Evolutionary conservation across 2,888 invertebrate genomes (phyloP), one percentile per base, ranked within the genome.

Genomic region (Sicus ferrugineus): DNA sequence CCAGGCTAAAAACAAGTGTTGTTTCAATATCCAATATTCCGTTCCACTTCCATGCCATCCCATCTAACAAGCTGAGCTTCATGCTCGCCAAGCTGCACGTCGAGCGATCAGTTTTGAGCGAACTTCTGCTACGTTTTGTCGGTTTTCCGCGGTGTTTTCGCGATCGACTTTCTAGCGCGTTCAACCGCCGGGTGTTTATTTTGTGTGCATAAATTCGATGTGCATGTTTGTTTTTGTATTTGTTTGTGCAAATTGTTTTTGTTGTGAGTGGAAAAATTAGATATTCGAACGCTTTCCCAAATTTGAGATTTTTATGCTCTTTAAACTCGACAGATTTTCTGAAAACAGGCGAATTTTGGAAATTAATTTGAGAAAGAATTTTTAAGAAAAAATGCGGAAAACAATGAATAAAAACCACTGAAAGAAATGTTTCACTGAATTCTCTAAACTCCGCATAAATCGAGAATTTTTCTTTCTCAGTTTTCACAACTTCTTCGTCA

Each of bases 61-160:
- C 21, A 7, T n/a, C n/a, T n/a, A n/a, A n/a, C n/a, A n/a, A n/a
- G 23, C 58, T 58, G n/a, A n/a, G 59, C 48, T 46, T 34, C 14
- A 11, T 42, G 61, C 58, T 67, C 67, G 19, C 46, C 16, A 21
- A n/a, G 59, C 31, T 21, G 34, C 16, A 2, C 42, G 23, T 19
- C 21, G 59, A 23, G 26, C 34, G 19, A 30, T 78, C 75, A 80
- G 81, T 80, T 77, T 75, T 70, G 76, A 77, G 75, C 79, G 77
- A 77, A 74, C 73, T 69, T 73, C 72, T 65, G 76, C 75, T 72
- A 75, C 74, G 80, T 77, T 74, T 76, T 76, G 67, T 54, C 31
- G 48, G 48, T 19, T 31, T 48, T n/a, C 14, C 59, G 21, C 59
- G 59, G 28, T 21, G 58, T 31, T 38, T 64, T 23, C 28, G 46